Conservation (phyloP, 2,888 invertebrate genomes). For the Therioaphis trifolii region DNA sequence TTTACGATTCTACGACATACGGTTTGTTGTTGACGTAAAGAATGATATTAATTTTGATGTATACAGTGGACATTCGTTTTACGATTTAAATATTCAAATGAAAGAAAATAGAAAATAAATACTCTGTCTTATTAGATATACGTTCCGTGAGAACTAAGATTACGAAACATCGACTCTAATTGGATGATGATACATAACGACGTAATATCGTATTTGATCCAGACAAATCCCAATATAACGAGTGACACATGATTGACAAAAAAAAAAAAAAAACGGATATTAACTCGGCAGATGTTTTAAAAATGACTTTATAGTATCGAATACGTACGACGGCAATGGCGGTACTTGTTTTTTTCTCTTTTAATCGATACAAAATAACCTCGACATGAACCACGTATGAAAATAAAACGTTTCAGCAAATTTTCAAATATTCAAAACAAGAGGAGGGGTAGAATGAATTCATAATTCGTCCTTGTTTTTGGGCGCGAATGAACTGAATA, state of each 20-base stretch:
- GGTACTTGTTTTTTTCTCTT: not conserved
- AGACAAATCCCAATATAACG: not conserved
- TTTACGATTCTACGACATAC: too few relatives aligned
- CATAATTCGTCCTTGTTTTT: slow-evolving; percentile 51
- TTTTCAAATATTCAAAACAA: not conserved
- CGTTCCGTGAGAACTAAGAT: too few relatives aligned
- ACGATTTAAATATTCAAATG: too few relatives aligned
- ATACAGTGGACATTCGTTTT: too few relatives aligned
- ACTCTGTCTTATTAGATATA: too few relatives aligned
- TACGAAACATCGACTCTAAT: slow-evolving; percentile 9
- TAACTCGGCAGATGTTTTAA: slow-evolving; percentile 11
- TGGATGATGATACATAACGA: not conserved
- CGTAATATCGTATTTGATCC: not conserved
- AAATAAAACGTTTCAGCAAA: slow-evolving; percentile 2
- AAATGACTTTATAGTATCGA: not conserved
- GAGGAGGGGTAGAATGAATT: slow-evolving; percentile 30
- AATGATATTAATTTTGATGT: too few relatives aligned
- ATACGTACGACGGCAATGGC: too few relatives aligned
- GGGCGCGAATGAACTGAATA: slow-evolving; percentile 49
- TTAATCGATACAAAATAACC: slow-evolving; percentile 24
- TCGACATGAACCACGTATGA: slow-evolving; percentile 20
- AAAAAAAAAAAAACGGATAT: not conserved
- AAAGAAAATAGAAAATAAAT: too few relatives aligned
- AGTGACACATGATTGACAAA: not conserved
- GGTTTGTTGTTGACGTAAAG: too few relatives aligned